Percentiles rank a stretch among this genome's conserved stretches.
phyloP scores from a whole-genome alignment of 2,113 vertebrate species.

The Syrrhaptes paradoxus region DNA sequence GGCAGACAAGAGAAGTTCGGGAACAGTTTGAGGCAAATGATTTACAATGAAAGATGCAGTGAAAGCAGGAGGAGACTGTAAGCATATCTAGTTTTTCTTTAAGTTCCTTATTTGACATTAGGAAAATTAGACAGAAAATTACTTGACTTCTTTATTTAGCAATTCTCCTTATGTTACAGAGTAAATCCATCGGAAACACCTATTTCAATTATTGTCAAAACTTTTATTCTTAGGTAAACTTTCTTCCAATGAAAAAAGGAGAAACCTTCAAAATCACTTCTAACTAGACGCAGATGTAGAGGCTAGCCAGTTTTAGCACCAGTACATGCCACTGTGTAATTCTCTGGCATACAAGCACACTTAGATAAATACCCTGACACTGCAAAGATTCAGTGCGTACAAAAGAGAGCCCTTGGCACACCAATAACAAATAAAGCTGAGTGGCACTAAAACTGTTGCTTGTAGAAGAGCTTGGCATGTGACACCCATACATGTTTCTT shows the following conservation, averaged over 20 bases:
- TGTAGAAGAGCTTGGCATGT: neutral
- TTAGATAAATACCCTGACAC: neutral
- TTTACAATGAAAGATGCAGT: neutral
- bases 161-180: neutral
- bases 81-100: neutral
- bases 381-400: neutral
- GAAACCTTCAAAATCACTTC: neutral
- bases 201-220: neutral
- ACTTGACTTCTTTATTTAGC: neutral
- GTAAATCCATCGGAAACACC: neutral
- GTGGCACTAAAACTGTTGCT: neutral
- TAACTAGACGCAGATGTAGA: neutral
- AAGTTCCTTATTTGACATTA: neutral
- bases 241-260: neutral
- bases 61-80: neutral
- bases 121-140: neutral
- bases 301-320: neutral
- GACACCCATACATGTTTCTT: neutral
- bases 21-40: neutral
- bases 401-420: neutral
- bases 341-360: neutral
- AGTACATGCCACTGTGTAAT: neutral
- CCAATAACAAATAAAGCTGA: conserved; percentile 6
- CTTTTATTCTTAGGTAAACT: neutral
- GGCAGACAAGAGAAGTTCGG: neutral